These are phyloP conservation scores for Drosophila nigromelanica DNA, from an alignment of 1,140 invertebrate genomes.

Conservation along the genomic window DNA sequence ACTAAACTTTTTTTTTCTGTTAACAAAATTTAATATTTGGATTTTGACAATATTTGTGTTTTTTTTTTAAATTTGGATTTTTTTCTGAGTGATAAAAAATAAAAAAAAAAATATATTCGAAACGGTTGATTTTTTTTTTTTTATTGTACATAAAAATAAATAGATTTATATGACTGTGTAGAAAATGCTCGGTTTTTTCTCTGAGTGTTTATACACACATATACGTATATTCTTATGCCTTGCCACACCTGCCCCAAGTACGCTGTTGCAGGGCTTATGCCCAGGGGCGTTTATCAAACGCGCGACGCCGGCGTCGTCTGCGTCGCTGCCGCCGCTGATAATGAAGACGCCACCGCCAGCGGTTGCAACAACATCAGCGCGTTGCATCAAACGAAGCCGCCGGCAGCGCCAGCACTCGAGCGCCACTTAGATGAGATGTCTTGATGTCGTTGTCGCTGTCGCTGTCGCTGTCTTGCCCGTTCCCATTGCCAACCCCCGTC, in stretches of 20 bases:
- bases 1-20: too few relatives aligned
- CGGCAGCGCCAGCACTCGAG: slow-evolving; percentile 67
- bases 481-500: slow-evolving; percentile 12
- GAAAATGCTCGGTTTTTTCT: background rate
- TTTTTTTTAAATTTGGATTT: too few relatives aligned
- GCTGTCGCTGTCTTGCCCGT: background rate
- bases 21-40: too few relatives aligned
- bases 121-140: too few relatives aligned
- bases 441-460: slow-evolving; percentile 60
- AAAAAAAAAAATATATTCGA: too few relatives aligned
- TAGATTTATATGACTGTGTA: too few relatives aligned
- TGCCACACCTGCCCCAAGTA: slow-evolving; percentile 18
- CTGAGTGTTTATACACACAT: slow-evolving; percentile 1
- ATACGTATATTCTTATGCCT: slow-evolving; percentile 8
- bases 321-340: slow-evolving; percentile 48
- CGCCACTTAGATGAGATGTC: slow-evolving; percentile 81
- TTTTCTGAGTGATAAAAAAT: too few relatives aligned
- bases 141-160: too few relatives aligned
- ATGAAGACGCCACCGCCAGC: slow-evolving; percentile 75
- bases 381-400: slow-evolving; percentile 68
- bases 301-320: slow-evolving; percentile 35
- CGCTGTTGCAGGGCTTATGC: slow-evolving; percentile 43
- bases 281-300: slow-evolving; percentile 64
- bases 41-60: too few relatives aligned
- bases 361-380: slow-evolving; percentile 15